Base-by-base conservation (phyloP, 2,113 vertebrate genomes). In the Xenopus tropicalis region DNA sequence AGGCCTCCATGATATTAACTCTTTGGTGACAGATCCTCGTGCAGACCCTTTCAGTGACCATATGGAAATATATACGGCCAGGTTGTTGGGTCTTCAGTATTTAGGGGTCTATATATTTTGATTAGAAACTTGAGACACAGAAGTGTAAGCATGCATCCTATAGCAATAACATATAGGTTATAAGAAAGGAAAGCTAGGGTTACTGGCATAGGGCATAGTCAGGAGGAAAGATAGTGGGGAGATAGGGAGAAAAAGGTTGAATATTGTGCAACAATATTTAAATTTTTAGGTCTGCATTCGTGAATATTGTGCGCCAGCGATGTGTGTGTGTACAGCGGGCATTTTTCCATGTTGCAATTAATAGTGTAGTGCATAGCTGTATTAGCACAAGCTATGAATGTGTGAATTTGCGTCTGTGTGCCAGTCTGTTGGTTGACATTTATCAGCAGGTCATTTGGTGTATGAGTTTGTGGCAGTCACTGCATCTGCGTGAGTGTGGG, bases 131-230 rank as follows among this genome's bases (percentile, higher is more conserved):
- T 37, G 29, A 37, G 29, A 37, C 3, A 48, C 14, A 5, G 13
- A 48, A 17, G 61, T 20, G 46, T 24, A 64, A 23, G 37, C 24
- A 63, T 48, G 58, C 17, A 52, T 42, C 16, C 48, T 58, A 12
- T 58, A 48, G 61, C 21, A 61, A 71, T 71, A 71, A 71, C 61
- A 57, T 11, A 71, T 61, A 22, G 22, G 21, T 48, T 51, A 63
- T 16, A 71, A 63, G 57, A 43, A 61, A 61, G 42, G 22, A 48
- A 61, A 59, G 57, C 24, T 71, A 61, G 24, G 19, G 44, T 63
- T 71, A 37, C 59, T 52, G 70, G 12, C 29, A 37, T 14, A 65
- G 19, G 37, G 63, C n/a, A 44, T 17, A 37, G 29, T 46, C 37
- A 20, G 11, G 14, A 16, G 14, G 37, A 37, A 37, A 37, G 29